Percentiles rank a stretch among this genome's conserved stretches.
phyloP scores from a whole-genome alignment of 2,797 vertebrate species.

The Rhinogobio ventralis region DNA sequence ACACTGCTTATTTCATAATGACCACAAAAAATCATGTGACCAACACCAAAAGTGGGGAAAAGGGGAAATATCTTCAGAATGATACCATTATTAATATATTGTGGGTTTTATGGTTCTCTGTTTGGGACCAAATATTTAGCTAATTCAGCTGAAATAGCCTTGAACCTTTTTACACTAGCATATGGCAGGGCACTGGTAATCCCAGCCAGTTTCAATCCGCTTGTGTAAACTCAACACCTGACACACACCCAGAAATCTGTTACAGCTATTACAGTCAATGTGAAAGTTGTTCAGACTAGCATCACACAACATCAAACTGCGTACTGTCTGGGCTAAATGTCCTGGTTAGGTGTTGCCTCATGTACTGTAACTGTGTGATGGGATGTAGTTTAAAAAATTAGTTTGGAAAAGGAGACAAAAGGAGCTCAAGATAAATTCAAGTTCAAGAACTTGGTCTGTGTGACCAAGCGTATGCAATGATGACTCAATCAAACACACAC shows the following conservation, averaged over 20 bases:
- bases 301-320: background rate
- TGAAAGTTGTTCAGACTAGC: background rate
- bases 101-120: background rate
- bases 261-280: background rate
- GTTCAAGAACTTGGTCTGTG: background rate
- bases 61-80: conserved; percentile 1
- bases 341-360: background rate
- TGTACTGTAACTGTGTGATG: background rate
- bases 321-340: background rate
- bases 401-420: background rate
- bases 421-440: background rate
- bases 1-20: conserved; percentile 1
- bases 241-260: conserved; percentile 35
- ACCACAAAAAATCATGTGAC: conserved; percentile 9
- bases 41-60: conserved; percentile 2
- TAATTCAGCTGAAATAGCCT: conserved; percentile 17
- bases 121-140: background rate
- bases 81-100: background rate
- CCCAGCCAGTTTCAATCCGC: conserved; percentile 52
- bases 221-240: conserved; percentile 53
- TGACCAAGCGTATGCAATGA: background rate
- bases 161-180: conserved; percentile 45
- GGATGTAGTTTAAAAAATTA: background rate
- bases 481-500: background rate
- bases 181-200: conserved; percentile 47